Base-by-base conservation (phyloP, 1,140 invertebrate genomes). In the Tetragonula clypearis region DNA sequence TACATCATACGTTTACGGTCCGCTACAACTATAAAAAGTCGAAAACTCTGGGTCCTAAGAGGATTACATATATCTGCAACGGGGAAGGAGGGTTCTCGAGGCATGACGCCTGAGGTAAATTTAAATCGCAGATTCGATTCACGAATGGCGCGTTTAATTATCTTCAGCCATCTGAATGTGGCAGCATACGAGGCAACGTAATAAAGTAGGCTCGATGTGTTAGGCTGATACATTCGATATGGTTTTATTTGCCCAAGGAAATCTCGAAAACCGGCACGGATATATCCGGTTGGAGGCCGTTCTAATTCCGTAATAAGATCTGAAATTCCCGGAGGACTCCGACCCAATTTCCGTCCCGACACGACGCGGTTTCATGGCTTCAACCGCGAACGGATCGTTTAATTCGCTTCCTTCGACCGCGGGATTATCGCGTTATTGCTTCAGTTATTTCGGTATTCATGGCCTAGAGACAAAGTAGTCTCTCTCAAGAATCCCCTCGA, bases 281-380 rank as follows among this genome's bases (percentile, higher is more conserved):
- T 71, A 72, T 85, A 76, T 77, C 82, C 88, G 21, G 76, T 84
- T 75, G 75, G 56, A 66, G 68, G 55, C 71, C 80, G 74, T 82
- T 71, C 79, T 73, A 82, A 87, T 82, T 79, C 79, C 82, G 88
- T 84, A 90, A 89, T 90, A 90, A 90, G 88, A 75, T 84, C 73
- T 73, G 78, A 84, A 89, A 89, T 89, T 89, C 88, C 68, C 88
- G 41, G 19, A 69, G 78, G 35, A 79, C 81, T 79, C 65, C 74
- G 76, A 90, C 88, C 85, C 88, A 85, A 90, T 90, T 89, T 89
- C 88, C 87, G 85, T 65, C 75, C 66, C 66, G 66, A 58, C 87
- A 85, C 80, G 75, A 66, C 88, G 88, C 79, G 88, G 81, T 89
- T 89, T 88, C 84, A 75, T 58, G 72, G 26, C 56, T n/a, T 73